Evolutionary conservation across 2,888 invertebrate genomes (phyloP).

Genomic region (Eurois occulta): DNA sequence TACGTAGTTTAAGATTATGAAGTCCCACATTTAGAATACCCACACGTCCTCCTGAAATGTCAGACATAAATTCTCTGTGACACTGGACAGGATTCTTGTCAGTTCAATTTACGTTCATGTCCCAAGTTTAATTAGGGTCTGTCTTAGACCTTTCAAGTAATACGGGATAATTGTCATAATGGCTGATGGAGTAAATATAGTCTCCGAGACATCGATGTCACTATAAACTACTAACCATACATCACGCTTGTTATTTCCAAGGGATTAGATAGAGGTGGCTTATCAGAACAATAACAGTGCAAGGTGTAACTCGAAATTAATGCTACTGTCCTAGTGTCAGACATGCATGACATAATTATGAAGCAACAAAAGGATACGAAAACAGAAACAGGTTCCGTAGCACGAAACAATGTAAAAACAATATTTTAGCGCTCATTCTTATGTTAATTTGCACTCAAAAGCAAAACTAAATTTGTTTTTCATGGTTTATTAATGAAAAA

Average conservation of each 20-base stretch:
- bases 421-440: no score
- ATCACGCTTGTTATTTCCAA: background rate
- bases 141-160: background rate
- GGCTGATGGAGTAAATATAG: background rate
- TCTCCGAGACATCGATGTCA: background rate
- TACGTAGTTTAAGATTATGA: slow-evolving; percentile 13
- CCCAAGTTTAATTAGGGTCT: slow-evolving; percentile 5
- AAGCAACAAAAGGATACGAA: no score
- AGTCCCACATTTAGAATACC: background rate
- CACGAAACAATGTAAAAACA: no score
- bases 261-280: background rate
- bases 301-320: no score
- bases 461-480: no score
- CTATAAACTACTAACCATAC: background rate
- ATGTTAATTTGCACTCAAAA: no score
- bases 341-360: no score
- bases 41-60: slow-evolving; percentile 19
- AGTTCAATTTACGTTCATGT: slow-evolving; percentile 13
- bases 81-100: background rate
- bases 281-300: no score
- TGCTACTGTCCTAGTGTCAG: no score
- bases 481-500: no score
- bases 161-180: slow-evolving; percentile 3
- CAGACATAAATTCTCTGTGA: slow-evolving; percentile 28
- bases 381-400: no score